Conservation (phyloP, 2,888 invertebrate genomes). For the Didymodactylos carnosus region DNA sequence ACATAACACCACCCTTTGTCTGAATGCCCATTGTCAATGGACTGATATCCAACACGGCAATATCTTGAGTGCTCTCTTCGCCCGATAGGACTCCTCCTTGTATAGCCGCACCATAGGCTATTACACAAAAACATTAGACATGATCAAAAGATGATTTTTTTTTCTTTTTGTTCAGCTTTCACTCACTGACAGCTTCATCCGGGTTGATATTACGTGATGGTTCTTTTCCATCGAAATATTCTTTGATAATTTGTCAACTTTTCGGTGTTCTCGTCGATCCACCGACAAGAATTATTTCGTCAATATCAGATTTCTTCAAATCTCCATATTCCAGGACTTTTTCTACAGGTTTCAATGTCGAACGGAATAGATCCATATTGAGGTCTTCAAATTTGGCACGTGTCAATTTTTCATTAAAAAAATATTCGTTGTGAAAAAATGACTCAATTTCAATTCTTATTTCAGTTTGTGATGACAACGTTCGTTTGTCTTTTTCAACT, state of each 20-base stretch:
- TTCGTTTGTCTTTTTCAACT: constrained; percentile 33
- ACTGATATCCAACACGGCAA: constrained; percentile 87
- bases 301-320: constrained; percentile 89
- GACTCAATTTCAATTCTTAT: constrained; percentile 17
- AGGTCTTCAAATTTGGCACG: constrained; percentile 95
- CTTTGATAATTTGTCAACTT: constrained; percentile 46
- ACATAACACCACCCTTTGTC: constrained; percentile 98
- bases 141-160: not conserved
- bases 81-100: constrained; percentile 93
- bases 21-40: constrained; percentile 97
- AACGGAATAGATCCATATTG: constrained; percentile 62
- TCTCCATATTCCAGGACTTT: constrained; percentile 91
- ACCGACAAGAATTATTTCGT: constrained; percentile 94
- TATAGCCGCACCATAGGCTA: constrained; percentile 85
- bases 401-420: constrained; percentile 91
- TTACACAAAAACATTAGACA: not conserved
- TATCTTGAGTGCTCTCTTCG: constrained; percentile 68
- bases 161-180: not conserved
- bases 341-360: constrained; percentile 79
- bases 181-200: constrained; percentile 81
- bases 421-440: constrained; percentile 31
- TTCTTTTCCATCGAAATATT: too few relatives aligned
- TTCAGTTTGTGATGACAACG: constrained; percentile 15
- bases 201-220: constrained; percentile 91
- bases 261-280: constrained; percentile 98